Evolutionary conservation across 2,113 vertebrate species (phyloP).

Genomic region (Elephantulus edwardii): DNA sequence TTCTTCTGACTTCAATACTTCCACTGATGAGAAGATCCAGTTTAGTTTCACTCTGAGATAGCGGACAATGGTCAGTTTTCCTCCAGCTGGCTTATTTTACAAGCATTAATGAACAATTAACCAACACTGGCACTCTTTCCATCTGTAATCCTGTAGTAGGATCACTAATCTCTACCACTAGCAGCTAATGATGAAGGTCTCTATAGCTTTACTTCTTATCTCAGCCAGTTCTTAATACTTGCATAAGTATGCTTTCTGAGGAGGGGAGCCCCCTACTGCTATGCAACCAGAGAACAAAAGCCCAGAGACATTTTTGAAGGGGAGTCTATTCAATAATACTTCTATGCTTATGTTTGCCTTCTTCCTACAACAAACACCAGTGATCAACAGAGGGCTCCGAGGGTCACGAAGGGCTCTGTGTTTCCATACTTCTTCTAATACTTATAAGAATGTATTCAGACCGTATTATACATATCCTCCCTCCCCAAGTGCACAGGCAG

Average conservation of each 20-base stretch:
- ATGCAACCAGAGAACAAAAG: constrained; percentile 88
- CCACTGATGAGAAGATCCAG: constrained; percentile 82
- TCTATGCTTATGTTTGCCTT: constrained; percentile 88
- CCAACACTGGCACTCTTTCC: constrained; percentile 88
- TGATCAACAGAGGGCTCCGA: constrained; percentile 86
- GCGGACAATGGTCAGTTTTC: constrained; percentile 85
- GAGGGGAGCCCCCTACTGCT: constrained; percentile 86
- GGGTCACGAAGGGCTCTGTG: constrained; percentile 86
- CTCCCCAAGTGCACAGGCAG: constrained; percentile 75
- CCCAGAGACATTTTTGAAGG: constrained; percentile 88
- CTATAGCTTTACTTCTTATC: constrained; percentile 91
- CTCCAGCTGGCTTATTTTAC: constrained; percentile 87
- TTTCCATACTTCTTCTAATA: constrained; percentile 87
- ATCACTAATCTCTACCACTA: constrained; percentile 91
- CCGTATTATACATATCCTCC: constrained; percentile 82
- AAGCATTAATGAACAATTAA: constrained; percentile 93
- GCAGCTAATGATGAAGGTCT: constrained; percentile 93
- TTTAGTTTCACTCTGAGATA: constrained; percentile 82
- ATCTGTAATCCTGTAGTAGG: constrained; percentile 89
- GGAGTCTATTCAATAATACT: constrained; percentile 89
- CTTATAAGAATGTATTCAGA: constrained; percentile 90
- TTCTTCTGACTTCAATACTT: constrained; percentile 78
- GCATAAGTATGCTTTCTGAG: constrained; percentile 89
- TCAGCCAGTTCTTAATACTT: constrained; percentile 91
- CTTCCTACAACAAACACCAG: constrained; percentile 87